Conservation (phyloP, 2,888 invertebrate genomes). For the Hyalella azteca region DNA sequence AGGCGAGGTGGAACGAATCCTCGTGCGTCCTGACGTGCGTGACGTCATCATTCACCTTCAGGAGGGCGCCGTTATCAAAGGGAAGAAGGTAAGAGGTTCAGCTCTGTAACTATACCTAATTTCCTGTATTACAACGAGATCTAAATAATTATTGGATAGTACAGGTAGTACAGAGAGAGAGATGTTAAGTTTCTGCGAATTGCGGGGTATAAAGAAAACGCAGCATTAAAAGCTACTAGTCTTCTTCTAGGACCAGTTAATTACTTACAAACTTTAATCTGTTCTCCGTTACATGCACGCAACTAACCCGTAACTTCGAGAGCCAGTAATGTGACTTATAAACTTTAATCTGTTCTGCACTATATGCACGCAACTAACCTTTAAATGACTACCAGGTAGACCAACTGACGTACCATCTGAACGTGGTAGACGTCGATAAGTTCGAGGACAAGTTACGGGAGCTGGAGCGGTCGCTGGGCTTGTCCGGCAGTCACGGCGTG, state of each 20-base stretch:
- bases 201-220: too few relatives aligned
- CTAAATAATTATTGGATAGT: too few relatives aligned
- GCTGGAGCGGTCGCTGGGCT: conserved; percentile 71
- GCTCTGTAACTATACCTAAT: too few relatives aligned
- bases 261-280: not conserved
- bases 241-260: too few relatives aligned
- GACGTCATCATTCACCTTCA: conserved; percentile 83
- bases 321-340: not conserved
- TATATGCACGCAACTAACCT: not conserved
- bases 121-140: too few relatives aligned
- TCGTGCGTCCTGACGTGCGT: conserved; percentile 83
- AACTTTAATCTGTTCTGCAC: not conserved
- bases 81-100: conserved; percentile 71
- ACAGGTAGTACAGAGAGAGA: too few relatives aligned
- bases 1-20: conserved; percentile 89
- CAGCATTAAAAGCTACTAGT: too few relatives aligned
- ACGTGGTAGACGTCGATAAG: conserved; percentile 79
- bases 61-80: conserved; percentile 86
- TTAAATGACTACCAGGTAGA: conserved; percentile 43
- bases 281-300: not conserved
- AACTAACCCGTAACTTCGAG: not conserved
- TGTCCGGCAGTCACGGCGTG: conserved; percentile 69
- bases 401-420: conserved; percentile 66
- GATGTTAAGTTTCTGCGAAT: too few relatives aligned
- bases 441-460: conserved; percentile 90